These are phyloP conservation scores for Trachymyrmex septentrionalis DNA, from an alignment of 1,140 invertebrate species.

Conservation along the genomic window DNA sequence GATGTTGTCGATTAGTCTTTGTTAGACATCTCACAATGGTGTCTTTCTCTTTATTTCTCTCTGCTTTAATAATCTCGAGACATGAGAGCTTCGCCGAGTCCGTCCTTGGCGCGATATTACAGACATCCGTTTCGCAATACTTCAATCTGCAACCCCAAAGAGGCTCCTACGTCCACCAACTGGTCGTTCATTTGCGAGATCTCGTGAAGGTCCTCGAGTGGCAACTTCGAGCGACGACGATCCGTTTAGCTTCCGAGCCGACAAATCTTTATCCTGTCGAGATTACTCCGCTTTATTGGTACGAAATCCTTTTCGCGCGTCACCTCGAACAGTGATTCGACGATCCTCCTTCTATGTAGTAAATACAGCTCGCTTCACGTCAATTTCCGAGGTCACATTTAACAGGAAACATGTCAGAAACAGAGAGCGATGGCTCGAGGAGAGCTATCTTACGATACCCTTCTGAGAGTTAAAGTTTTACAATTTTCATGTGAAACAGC, in stretches of 20 bases:
- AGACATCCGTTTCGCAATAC: conserved; percentile 42
- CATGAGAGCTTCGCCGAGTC: neutral
- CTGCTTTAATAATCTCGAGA: conserved; percentile 42
- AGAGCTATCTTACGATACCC: neutral
- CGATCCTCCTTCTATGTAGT: conserved; percentile 10
- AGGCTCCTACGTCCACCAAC: conserved; percentile 3
- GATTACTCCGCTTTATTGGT: conserved; percentile 75
- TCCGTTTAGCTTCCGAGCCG: conserved; percentile 58
- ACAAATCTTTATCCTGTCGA: conserved; percentile 62
- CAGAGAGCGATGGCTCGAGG: neutral
- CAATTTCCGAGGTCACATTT: conserved; percentile 20
- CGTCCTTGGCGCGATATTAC: conserved; percentile 47
- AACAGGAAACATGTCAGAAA: neutral
- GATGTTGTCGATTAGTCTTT: neutral
- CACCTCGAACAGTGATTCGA: conserved; percentile 52
- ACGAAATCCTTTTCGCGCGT: conserved; percentile 76
- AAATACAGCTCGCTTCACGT: conserved; percentile 13
- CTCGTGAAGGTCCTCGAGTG: conserved; percentile 44
- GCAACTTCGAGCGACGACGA: conserved; percentile 34
- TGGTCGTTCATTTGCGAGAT: conserved; percentile 57
- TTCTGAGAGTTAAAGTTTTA: conserved; percentile 18
- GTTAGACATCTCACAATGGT: too few species aligned
- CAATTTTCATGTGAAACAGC: conserved; percentile 15
- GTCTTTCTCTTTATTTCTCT: neutral
- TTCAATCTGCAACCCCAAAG: conserved; percentile 49